Conservation (phyloP, 2,797 vertebrate genomes). For the Micrastur ruficollis region DNA sequence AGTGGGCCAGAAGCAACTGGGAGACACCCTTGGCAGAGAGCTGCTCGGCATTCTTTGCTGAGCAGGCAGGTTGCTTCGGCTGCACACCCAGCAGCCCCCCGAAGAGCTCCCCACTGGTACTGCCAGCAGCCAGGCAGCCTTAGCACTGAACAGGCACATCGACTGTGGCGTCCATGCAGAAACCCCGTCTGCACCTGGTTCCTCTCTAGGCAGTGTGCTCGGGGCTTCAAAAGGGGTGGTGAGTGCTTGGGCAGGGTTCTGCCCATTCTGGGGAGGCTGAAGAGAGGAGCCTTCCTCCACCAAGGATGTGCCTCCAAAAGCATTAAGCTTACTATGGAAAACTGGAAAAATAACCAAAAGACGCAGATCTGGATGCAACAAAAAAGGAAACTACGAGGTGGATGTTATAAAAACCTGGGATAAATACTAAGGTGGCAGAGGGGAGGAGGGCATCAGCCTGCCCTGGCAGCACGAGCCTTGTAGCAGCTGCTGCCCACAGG, state of each 20-base stretch:
- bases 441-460: no score
- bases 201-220: neutral
- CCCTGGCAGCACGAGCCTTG: neutral
- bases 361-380: neutral
- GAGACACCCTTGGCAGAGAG: neutral
- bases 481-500: no score
- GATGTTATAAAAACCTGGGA: neutral
- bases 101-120: neutral
- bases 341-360: neutral
- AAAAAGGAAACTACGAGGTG: accelerated
- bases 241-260: accelerated
- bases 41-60: neutral
- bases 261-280: neutral
- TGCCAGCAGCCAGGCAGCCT: neutral
- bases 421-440: neutral
- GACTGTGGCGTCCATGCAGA: accelerated
- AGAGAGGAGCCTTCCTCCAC: neutral
- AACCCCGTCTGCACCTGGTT: neutral
- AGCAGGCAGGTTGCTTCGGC: accelerated
- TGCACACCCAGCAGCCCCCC: neutral
- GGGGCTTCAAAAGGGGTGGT: neutral
- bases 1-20: neutral
- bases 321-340: neutral
- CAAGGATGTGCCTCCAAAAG: neutral
- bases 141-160: accelerated